Conservation (phyloP, 2,797 vertebrate genomes). For the Hoplostethus atlanticus region DNA sequence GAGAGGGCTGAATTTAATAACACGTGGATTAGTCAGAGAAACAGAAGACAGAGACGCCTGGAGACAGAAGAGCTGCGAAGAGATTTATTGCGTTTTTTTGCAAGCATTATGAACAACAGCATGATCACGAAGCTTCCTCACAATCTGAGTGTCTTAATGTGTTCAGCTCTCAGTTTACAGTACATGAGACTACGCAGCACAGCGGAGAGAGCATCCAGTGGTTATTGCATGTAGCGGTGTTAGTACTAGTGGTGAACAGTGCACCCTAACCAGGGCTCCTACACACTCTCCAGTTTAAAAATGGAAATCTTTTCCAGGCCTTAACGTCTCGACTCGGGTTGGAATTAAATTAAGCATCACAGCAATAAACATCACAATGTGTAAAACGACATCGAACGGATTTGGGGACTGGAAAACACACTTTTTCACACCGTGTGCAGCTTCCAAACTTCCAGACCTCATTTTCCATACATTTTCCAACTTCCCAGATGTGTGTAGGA, state of each 20-base stretch:
- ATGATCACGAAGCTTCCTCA: constrained; percentile 42
- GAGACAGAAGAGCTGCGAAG: constrained; percentile 19
- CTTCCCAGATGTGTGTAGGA: neutral
- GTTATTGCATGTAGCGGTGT: constrained; percentile 11
- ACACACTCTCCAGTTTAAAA: neutral
- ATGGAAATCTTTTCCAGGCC: neutral
- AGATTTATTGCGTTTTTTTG: constrained; percentile 76
- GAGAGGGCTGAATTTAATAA: neutral
- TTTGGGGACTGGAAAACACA: no score
- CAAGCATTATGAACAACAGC: constrained; percentile 37
- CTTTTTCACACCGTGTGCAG: neutral
- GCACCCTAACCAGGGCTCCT: neutral
- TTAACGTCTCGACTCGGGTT: neutral
- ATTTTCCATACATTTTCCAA: neutral
- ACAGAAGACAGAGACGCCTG: neutral
- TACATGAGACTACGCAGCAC: neutral
- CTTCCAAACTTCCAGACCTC: no score
- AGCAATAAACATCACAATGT: neutral
- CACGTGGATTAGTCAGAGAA: neutral
- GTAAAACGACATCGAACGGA: neutral
- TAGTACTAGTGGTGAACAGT: neutral
- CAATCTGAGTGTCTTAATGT: constrained; percentile 41
- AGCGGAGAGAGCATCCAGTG: constrained; percentile 17
- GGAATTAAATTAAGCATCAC: neutral
- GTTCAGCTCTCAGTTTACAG: constrained; percentile 17